Evolutionary conservation across 2,113 vertebrate genomes (phyloP).

Genomic region (Gallinago media): DNA sequence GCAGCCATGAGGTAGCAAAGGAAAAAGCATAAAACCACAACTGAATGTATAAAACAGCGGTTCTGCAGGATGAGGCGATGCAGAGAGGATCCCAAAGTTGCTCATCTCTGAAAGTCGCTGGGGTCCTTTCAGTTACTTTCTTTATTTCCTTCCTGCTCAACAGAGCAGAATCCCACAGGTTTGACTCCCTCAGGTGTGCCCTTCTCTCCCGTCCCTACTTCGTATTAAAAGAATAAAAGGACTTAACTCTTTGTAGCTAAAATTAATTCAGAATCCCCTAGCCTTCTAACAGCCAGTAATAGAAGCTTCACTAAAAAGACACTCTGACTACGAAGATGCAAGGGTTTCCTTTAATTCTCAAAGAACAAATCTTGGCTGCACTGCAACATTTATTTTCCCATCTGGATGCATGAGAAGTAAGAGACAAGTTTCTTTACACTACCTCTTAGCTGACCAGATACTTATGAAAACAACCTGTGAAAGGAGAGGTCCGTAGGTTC

Average conservation of each 20-base stretch:
- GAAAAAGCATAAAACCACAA: not conserved
- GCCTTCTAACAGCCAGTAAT: not conserved
- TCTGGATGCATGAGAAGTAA: not conserved
- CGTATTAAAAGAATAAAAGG: not conserved
- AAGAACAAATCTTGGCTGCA: not conserved
- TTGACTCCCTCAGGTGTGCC: not conserved
- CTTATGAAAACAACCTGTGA: constrained; percentile 15
- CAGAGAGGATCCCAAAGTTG: not conserved
- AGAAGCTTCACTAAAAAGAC: not conserved
- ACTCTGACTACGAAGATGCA: not conserved
- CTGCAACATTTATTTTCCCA: not conserved
- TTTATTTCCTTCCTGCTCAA: not conserved
- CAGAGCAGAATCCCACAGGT: not conserved
- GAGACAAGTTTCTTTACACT: not conserved
- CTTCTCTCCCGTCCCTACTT: not conserved
- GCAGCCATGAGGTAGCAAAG: not conserved
- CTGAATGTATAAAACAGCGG: not conserved
- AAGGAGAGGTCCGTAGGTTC: not conserved
- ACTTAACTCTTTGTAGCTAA: not conserved
- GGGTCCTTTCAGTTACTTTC: not conserved
- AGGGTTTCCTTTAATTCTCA: not conserved
- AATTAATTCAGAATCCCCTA: not conserved
- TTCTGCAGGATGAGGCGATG: not conserved
- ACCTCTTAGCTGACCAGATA: not conserved
- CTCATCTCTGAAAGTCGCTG: not conserved